These are phyloP conservation scores for Vanessa atalanta DNA, from an alignment of 1,140 invertebrate species.

Conservation along the genomic window DNA sequence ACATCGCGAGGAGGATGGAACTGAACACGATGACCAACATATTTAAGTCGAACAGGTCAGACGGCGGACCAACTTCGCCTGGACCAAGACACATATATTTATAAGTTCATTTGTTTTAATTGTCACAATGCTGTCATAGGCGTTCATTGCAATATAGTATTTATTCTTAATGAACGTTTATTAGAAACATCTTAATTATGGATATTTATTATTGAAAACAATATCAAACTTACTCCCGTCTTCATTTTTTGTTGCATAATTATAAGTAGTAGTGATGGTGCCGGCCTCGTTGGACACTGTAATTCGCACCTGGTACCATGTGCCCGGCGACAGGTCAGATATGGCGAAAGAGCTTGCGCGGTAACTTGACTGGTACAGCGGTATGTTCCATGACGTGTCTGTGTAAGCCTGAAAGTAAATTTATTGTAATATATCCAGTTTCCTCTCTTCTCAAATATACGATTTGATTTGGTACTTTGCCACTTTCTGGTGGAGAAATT, in stretches of 20 bases:
- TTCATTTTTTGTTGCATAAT: slow-evolving; percentile 90
- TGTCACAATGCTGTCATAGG: too few species aligned
- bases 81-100: not conserved
- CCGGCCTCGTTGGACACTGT: slow-evolving; percentile 92
- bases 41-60: slow-evolving; percentile 71
- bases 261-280: slow-evolving; percentile 85
- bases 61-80: slow-evolving; percentile 76
- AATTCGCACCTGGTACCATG: slow-evolving; percentile 89
- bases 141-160: too few species aligned
- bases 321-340: slow-evolving; percentile 86
- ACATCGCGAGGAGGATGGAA: slow-evolving; percentile 69
- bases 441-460: too few species aligned
- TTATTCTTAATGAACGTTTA: too few species aligned
- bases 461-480: too few species aligned
- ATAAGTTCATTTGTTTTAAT: not conserved
- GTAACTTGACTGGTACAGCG: slow-evolving; percentile 89
- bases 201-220: too few species aligned
- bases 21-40: slow-evolving; percentile 76
- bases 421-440: too few species aligned
- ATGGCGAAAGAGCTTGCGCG: slow-evolving; percentile 77
- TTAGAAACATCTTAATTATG: too few species aligned
- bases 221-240: slow-evolving; percentile 84
- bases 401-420: slow-evolving; percentile 51
- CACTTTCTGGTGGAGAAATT: too few species aligned
- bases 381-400: slow-evolving; percentile 77